These are phyloP conservation scores for Brachionichthys hirsutus DNA, from an alignment of 2,113 vertebrate species.

Conservation along the genomic window DNA sequence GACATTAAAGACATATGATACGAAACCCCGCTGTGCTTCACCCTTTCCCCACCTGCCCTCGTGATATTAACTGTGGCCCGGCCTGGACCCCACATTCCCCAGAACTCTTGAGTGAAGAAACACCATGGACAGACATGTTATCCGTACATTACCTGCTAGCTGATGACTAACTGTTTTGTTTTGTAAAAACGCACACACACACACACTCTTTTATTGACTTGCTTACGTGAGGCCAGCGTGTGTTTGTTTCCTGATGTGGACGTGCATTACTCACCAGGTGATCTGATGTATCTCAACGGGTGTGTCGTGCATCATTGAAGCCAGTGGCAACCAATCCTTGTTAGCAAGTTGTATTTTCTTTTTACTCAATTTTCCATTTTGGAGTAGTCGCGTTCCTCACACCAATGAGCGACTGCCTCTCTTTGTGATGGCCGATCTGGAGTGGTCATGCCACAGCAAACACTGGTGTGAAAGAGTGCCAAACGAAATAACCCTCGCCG, in stretches of 20 bases:
- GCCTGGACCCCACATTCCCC: conserved; percentile 43
- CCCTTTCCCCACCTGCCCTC: conserved; percentile 36
- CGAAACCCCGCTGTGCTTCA: conserved; percentile 32
- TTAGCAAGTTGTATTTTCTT: conserved; percentile 2
- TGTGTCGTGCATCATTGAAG: conserved; percentile 12
- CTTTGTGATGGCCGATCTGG: conserved; percentile 7
- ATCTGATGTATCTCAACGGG: background rate
- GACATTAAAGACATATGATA: conserved; percentile 53
- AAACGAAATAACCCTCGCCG: conserved; percentile 67
- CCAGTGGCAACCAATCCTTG: background rate
- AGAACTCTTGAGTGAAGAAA: conserved; percentile 29
- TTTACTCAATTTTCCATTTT: conserved; percentile 10
- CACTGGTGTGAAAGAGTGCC: conserved; percentile 46
- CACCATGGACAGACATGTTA: conserved; percentile 12
- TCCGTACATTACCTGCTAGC: conserved; percentile 25
- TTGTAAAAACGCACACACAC: conserved; percentile 1
- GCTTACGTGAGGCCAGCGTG: background rate
- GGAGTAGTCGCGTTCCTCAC: conserved; percentile 24
- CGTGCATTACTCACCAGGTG: conserved; percentile 3
- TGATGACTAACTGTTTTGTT: conserved; percentile 13
- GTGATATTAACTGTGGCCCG: conserved; percentile 32
- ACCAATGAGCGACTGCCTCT: conserved; percentile 43
- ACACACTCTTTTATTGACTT: conserved; percentile 13
- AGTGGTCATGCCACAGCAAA: conserved; percentile 51
- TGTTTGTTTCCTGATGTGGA: background rate